Percentiles rank a stretch among this genome's conserved stretches.
phyloP scores from a whole-genome alignment of 2,888 invertebrate genomes.

The Caenorhabditis sp. region DNA sequence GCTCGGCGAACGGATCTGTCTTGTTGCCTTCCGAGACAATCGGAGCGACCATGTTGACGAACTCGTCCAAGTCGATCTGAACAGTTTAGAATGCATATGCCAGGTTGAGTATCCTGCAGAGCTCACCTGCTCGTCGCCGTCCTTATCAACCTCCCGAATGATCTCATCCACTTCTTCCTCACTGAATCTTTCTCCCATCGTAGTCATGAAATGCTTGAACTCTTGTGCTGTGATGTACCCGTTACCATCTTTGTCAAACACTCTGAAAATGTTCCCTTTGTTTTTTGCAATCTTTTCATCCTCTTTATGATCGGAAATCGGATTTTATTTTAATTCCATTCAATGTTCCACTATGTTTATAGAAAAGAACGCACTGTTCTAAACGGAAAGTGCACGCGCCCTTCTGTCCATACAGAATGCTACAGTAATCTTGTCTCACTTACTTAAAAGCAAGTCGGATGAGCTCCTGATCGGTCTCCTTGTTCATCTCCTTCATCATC shows the following conservation, averaged over 20 bases:
- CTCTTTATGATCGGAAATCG: slow-evolving; percentile 1
- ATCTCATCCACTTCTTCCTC: slow-evolving; percentile 83
- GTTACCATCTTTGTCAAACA: slow-evolving; percentile 83
- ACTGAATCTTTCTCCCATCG: slow-evolving; percentile 80
- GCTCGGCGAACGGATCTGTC: slow-evolving; percentile 81
- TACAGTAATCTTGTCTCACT: slow-evolving; percentile 31
- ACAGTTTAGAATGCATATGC: no score
- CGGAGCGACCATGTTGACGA: slow-evolving; percentile 83
- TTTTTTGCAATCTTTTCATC: background rate
- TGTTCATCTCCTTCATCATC: slow-evolving; percentile 83
- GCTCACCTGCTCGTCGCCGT: slow-evolving; percentile 82
- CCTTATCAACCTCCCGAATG: slow-evolving; percentile 82
- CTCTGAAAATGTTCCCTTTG: slow-evolving; percentile 69
- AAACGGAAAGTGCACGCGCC: background rate
- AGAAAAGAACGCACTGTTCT: background rate
- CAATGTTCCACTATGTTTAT: no score
- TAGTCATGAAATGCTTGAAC: slow-evolving; percentile 83
- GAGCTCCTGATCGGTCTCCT: slow-evolving; percentile 83
- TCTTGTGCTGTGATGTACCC: slow-evolving; percentile 83
- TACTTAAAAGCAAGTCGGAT: slow-evolving; percentile 83
- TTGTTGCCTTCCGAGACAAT: slow-evolving; percentile 82
- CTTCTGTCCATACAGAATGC: background rate
- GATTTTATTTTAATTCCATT: no score
- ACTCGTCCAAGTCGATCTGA: slow-evolving; percentile 83
- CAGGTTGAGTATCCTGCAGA: background rate